Percentiles rank a stretch among this genome's conserved stretches.
phyloP scores from a whole-genome alignment of 1,140 invertebrate genomes.

The Druon quercuslanigerum region DNA sequence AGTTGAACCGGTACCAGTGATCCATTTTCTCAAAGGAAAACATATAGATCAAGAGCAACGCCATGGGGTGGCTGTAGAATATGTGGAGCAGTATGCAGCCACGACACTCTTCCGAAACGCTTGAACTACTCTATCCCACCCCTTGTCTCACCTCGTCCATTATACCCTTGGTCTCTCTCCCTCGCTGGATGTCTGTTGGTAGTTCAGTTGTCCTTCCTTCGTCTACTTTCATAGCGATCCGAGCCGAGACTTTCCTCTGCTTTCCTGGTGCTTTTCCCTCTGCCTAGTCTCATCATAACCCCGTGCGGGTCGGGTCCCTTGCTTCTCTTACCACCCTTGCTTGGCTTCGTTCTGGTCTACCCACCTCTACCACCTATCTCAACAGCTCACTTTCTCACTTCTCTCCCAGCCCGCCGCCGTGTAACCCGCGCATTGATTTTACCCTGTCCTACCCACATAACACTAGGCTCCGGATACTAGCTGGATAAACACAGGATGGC shows the following conservation, averaged over 20 bases:
- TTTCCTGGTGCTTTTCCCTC: constrained; percentile 33
- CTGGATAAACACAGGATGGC: constrained; percentile 51
- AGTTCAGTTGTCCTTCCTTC: constrained; percentile 40
- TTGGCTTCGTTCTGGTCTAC: constrained; percentile 22
- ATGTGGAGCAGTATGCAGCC: constrained; percentile 72
- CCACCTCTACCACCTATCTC: constrained; percentile 39
- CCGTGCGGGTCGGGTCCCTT: constrained; percentile 19
- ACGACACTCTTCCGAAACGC: constrained; percentile 63
- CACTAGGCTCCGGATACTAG: constrained; percentile 38
- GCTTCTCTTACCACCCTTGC: constrained; percentile 17
- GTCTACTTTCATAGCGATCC: constrained; percentile 41
- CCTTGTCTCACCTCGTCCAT: constrained; percentile 45
- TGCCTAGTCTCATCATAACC: constrained; percentile 28
- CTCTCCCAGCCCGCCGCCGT: constrained; percentile 38
- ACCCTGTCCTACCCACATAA: constrained; percentile 41
- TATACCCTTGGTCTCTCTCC: constrained; percentile 43
- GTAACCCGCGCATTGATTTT: constrained; percentile 60
- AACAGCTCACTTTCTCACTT: constrained; percentile 56
- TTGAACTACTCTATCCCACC: constrained; percentile 48
- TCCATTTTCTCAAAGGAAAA: constrained; percentile 31
- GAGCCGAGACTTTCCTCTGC: constrained; percentile 23
- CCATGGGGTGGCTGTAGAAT: constrained; percentile 55
- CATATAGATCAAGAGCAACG: constrained; percentile 37
- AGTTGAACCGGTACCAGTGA: constrained; percentile 26
- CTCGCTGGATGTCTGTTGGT: constrained; percentile 29